A percentile compares a stretch with the other conserved stretches of the same genome.
phyloP scores from a whole-genome alignment of 2,113 vertebrate genomes.

The Suncus etruscus region DNA sequence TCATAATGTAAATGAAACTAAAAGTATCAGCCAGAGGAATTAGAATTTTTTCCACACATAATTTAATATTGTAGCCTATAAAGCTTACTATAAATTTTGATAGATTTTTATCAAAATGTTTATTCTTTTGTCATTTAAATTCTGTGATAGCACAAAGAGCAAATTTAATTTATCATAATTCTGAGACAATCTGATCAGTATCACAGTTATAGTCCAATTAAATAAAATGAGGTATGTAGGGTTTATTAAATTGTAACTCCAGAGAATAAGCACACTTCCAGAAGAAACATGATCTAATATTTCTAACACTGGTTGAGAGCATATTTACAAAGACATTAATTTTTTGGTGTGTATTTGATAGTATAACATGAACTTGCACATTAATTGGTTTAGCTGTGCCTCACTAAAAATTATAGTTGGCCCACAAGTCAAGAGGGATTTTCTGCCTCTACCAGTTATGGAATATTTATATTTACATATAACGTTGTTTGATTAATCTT shows the following conservation, averaged over 20 bases:
- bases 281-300: conserved; percentile 12
- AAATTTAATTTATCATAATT: conserved; percentile 62
- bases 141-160: conserved; percentile 38
- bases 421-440: not conserved
- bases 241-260: conserved; percentile 17
- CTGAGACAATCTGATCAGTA: conserved; percentile 19
- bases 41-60: conserved; percentile 29
- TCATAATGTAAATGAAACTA: conserved; percentile 43
- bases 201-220: conserved; percentile 43
- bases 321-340: not conserved
- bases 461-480: not conserved
- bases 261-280: not conserved
- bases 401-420: not conserved
- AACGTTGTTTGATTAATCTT: conserved; percentile 10
- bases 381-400: not conserved
- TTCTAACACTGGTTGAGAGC: conserved; percentile 30
- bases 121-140: conserved; percentile 57
- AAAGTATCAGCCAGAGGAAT: not conserved
- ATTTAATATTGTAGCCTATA: conserved; percentile 43
- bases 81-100: conserved; percentile 62
- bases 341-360: not conserved
- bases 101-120: conserved; percentile 12
- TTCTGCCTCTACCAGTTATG: not conserved
- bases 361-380: not conserved
- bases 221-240: not conserved